phyloP scores from a whole-genome alignment of 2,888 invertebrate species.

The Baronia brevicornis region DNA sequence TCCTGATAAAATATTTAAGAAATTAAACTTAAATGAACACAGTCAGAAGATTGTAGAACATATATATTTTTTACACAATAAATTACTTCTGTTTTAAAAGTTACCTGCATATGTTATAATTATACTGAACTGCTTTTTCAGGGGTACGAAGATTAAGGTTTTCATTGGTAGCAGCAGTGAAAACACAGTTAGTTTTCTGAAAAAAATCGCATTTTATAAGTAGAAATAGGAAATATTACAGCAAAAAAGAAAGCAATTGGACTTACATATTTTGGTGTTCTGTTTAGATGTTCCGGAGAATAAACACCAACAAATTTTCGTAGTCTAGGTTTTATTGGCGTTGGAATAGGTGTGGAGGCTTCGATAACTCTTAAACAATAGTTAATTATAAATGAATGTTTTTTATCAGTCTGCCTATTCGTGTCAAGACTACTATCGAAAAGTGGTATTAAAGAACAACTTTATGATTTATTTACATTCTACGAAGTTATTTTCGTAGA shows the following conservation, averaged over 20 bases:
- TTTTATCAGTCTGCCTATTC: constrained; percentile 10
- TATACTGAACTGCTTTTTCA: constrained; percentile 38
- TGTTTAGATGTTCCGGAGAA: constrained; percentile 68
- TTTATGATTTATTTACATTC: constrained; percentile 73
- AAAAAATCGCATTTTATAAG: constrained; percentile 19
- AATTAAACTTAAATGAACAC: constrained; percentile 1
- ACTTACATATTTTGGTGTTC: constrained; percentile 63
- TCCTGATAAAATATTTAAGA: constrained; percentile 32
- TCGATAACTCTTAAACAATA: constrained; percentile 32
- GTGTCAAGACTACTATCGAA: constrained; percentile 14
- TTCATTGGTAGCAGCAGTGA: constrained; percentile 40
- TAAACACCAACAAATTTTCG: constrained; percentile 62
- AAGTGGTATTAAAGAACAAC: constrained; percentile 30
- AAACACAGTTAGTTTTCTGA: constrained; percentile 38
- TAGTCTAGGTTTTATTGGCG: constrained; percentile 56
- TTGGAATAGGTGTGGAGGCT: constrained; percentile 38
- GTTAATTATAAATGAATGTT: constrained; percentile 2
- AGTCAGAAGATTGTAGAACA: background rate
- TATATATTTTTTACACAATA: constrained; percentile 3
- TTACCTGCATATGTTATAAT: constrained; percentile 59
- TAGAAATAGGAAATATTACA: background rate
- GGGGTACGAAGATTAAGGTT: constrained; percentile 45
- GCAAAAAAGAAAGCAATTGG: background rate
- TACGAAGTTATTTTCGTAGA: constrained; percentile 61
- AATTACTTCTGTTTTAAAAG: constrained; percentile 10